Base-by-base conservation (phyloP, 2,113 vertebrate species). In the Varanus salvator region DNA sequence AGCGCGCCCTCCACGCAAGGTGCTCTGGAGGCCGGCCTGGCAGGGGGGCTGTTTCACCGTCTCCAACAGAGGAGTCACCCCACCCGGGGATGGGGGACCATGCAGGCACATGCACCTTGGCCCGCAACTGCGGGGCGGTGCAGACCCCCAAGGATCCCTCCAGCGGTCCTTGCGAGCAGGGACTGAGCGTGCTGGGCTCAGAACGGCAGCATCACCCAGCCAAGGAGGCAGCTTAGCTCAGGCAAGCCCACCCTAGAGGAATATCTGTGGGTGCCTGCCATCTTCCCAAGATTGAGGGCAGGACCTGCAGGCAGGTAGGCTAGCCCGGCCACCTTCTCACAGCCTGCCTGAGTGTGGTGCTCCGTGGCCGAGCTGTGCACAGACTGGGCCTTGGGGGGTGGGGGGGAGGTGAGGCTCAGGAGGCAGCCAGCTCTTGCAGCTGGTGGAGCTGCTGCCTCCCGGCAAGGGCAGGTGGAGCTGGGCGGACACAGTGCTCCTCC, bases 271-370 rank as follows among this genome's bases (percentile, higher is more conserved):
- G 60, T 19, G 60, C 60, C 15, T 19, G 5, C 60, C 19, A 4
- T 19, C 60, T 19, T 19, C 60, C 15, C 60, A 1, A 60, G 60
- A 64, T 15, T 64, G 60, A 34, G n/a, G 29, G 44, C 17, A 34
- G 6, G 3, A 15, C 34, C n/a, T 38, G 74, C 6, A 38, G 38
- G 74, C 31, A 17, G 4, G 2, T 15, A 64, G 60, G 3, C 72
- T 1, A 15, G 8, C 34, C 12, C 17, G 1, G 38, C 38, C 38
- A 1, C n/a, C 0, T 14, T 19, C 44, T 76, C 3, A 23, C 2
- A 77, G 75, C 34, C 48, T 15, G 21, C 5, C 60, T 9, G 60
- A 84, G 81, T 54, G 68, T 5, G 15, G 60, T 17, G 12, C 44
- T 66, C 34, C 66, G 34, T 3, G 8, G 60, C 57, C 8, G 66